Conservation (phyloP, 2,888 invertebrate species). For the Troides oblongomaculatus region DNA sequence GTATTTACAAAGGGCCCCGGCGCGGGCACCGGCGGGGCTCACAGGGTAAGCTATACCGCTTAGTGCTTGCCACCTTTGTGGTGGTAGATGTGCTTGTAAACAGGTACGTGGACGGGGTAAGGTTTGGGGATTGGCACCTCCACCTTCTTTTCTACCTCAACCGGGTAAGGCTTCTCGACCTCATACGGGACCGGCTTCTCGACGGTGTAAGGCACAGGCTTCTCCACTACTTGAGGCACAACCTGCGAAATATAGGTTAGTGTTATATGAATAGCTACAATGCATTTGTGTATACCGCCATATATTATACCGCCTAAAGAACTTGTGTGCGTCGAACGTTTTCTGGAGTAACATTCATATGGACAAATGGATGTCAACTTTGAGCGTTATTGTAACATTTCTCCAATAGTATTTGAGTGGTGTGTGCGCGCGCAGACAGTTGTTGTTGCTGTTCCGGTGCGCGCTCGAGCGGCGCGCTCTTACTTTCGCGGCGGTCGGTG, state of each 20-base stretch:
- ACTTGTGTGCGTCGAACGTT: too few species aligned
- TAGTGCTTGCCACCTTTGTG: slow-evolving; percentile 79
- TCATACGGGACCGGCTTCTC: slow-evolving; percentile 86
- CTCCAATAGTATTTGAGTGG: too few species aligned
- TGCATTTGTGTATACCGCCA: too few species aligned
- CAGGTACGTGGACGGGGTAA: slow-evolving; percentile 86
- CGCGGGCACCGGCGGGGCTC: slow-evolving; percentile 34
- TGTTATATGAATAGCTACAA: too few species aligned
- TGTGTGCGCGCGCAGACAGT: slow-evolving; percentile 25
- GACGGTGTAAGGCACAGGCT: slow-evolving; percentile 86
- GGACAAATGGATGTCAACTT: background rate
- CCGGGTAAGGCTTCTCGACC: slow-evolving; percentile 87
- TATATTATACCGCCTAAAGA: too few species aligned
- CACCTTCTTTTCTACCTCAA: slow-evolving; percentile 87
- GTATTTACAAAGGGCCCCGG: slow-evolving; percentile 58
- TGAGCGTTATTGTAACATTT: background rate
- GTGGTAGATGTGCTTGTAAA: slow-evolving; percentile 87
- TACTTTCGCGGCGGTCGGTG: slow-evolving; percentile 65
- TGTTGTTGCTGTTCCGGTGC: slow-evolving; percentile 34
- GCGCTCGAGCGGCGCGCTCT: slow-evolving; percentile 61
- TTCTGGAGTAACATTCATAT: too few species aligned
- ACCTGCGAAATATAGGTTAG: slow-evolving; percentile 58
- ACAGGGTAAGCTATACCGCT: slow-evolving; percentile 51
- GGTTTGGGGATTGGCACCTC: slow-evolving; percentile 85
- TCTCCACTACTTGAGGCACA: slow-evolving; percentile 85